Percentiles rank a stretch among this genome's conserved stretches.
Evolutionary conservation across 2,797 vertebrate genomes (phyloP).

Genomic region (Monodelphis domestica): DNA sequence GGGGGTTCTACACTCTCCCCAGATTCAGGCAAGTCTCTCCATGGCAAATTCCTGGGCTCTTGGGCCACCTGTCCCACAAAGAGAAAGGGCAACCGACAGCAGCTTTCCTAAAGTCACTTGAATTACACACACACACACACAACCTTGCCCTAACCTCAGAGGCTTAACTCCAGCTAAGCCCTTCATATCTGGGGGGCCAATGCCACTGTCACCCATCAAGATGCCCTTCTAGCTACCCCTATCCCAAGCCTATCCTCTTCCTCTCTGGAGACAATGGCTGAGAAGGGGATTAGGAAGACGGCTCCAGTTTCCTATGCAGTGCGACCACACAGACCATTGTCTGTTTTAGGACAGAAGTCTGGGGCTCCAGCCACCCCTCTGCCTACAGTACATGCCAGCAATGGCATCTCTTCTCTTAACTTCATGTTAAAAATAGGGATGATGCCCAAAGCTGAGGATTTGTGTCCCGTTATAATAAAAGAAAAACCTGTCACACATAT

Average conservation of each 20-base stretch:
- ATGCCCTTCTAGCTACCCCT: background rate
- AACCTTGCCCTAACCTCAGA: background rate
- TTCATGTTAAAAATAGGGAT: background rate
- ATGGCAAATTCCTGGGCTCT: conserved; percentile 16
- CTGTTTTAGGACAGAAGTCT: conserved; percentile 18
- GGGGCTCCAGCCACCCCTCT: background rate
- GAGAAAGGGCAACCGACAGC: background rate
- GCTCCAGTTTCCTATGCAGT: conserved; percentile 18
- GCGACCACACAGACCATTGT: conserved; percentile 43
- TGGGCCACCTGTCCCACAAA: background rate
- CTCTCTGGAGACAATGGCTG: conserved; percentile 67
- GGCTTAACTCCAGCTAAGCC: background rate
- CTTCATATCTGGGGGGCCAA: background rate
- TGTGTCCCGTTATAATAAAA: conserved; percentile 29
- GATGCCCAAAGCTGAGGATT: conserved; percentile 7
- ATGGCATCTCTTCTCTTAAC: background rate
- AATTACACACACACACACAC: background rate
- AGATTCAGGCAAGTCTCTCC: conserved; percentile 32
- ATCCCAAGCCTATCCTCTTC: background rate
- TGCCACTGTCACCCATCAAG: background rate
- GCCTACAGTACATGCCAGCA: background rate
- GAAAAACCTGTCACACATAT: conserved; percentile 17
- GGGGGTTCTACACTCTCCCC: too few relatives aligned
- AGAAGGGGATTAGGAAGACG: background rate
- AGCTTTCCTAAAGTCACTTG: background rate